Evolutionary conservation across 2,888 invertebrate genomes (phyloP), one percentile per base, ranked within the genome.

Genomic region (Allophyes oxyacanthae): DNA sequence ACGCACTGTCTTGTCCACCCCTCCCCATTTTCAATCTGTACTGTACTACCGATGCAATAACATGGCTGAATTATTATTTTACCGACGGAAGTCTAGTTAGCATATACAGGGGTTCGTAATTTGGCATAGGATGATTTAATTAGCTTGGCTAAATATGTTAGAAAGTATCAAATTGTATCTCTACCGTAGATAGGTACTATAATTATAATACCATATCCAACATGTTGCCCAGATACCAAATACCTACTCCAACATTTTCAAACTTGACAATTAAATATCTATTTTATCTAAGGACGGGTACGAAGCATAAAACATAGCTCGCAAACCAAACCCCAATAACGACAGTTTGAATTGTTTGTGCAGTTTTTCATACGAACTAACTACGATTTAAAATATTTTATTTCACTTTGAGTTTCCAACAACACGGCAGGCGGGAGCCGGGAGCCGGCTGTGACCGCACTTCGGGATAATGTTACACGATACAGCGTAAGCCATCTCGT

Each of bases 1-100:
- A 84, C 82, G 83, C 83, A 84, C 84, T 88, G 87, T 87, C 87
- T 86, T 89, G 80, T 78, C 77, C 75, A 76, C 67, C 82, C 82
- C 81, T 79, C 52, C 80, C 79, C 74, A 50, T 71, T 79, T 83
- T 80, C 73, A 81, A 84, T 76, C 72, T 67, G 65, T 73, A 74
- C 60, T 9, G 10, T 5, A 5, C 8, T 62, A 66, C 49, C 64
- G 69, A 72, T 71, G 60, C 75, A 70, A 78, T 73, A 74, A 57
- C 56, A 63, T 56, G 65, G 52, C 52, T 75, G 76, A 83, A 82
- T 80, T 75, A 79, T 82, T 76, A 80, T 84, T 83, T 82, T 66
- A 70, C 72, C 57, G 75, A 74, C 76, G 79, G 70, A 83, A 82
- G 76, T 78, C 77, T 75, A 74, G 75, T 86, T 85, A 81, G 78